phyloP scores from a whole-genome alignment of 2,888 invertebrate genomes.

The Deladenus siricidicola region DNA sequence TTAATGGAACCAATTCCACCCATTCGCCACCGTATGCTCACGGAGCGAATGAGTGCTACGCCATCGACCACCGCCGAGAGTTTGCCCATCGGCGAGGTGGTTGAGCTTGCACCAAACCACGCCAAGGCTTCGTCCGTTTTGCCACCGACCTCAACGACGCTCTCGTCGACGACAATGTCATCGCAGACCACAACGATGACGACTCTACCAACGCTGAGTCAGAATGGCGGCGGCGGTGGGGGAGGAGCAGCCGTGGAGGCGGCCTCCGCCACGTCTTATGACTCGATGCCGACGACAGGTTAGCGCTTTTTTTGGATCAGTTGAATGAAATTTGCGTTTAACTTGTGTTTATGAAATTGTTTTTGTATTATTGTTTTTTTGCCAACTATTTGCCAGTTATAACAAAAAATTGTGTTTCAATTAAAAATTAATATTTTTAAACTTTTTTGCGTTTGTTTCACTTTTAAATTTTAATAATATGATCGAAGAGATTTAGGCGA shows the following conservation, averaged over 20 bases:
- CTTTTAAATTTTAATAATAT: too few species aligned
- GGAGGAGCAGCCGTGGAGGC: constrained; percentile 8
- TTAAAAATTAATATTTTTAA: background rate
- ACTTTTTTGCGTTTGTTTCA: too few species aligned
- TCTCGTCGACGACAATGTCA: background rate
- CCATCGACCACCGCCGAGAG: constrained; percentile 14
- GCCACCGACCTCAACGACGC: constrained; percentile 28
- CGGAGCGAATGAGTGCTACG: constrained; percentile 22
- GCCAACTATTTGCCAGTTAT: too few species aligned
- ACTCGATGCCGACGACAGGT: constrained; percentile 31
- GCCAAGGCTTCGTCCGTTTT: constrained; percentile 23
- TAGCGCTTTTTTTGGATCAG: background rate
- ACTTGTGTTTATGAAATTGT: background rate
- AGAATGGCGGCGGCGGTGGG: background rate
- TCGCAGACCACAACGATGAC: constrained; percentile 6
- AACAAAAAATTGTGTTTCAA: too few species aligned
- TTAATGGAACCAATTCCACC: constrained; percentile 26
- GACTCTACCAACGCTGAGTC: background rate
- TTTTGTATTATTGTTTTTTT: too few species aligned
- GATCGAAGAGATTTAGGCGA: constrained; percentile 18
- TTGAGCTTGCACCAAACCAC: background rate
- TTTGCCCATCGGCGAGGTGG: constrained; percentile 11
- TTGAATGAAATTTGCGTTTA: background rate
- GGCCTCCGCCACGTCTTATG: constrained; percentile 15
- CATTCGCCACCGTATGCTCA: constrained; percentile 15